A percentile compares a stretch with the other conserved stretches of the same genome.
Evolutionary conservation across 2,797 vertebrate species (phyloP).

Genomic region (Acridotheres tristis): DNA sequence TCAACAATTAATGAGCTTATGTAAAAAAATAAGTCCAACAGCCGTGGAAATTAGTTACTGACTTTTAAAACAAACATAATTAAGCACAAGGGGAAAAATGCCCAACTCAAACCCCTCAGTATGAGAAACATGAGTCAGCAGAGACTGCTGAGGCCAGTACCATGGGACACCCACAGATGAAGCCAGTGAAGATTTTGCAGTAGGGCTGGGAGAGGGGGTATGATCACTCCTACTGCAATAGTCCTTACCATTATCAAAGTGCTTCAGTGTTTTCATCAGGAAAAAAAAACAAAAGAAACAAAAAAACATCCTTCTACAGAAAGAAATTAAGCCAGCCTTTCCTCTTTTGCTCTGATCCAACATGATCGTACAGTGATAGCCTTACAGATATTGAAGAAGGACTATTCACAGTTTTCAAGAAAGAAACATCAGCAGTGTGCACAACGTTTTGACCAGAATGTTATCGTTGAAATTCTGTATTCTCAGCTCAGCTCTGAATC

Average conservation of each 20-base stretch:
- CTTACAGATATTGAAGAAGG: background rate
- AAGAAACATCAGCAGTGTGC: background rate
- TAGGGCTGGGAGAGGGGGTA: background rate
- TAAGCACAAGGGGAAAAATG: background rate
- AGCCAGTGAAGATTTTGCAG: background rate
- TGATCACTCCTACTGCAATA: background rate
- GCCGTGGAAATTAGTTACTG: background rate
- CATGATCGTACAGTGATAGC: background rate
- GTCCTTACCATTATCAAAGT: background rate
- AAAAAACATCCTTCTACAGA: background rate
- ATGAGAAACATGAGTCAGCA: background rate
- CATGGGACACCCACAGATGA: background rate
- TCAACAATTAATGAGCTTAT: conserved; percentile 1
- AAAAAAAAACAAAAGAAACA: background rate
- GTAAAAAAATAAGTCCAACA: conserved; percentile 4
- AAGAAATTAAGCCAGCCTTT: background rate
- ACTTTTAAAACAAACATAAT: conserved; percentile 39
- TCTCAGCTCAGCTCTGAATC: background rate
- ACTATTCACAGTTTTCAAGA: background rate
- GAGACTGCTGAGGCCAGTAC: background rate
- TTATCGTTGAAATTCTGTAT: background rate
- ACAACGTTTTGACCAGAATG: background rate
- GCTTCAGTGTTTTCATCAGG: background rate
- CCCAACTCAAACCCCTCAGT: background rate
- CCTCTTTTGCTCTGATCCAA: background rate